phyloP scores from a whole-genome alignment of 1,140 invertebrate genomes.

The Mylabris phalerata region DNA sequence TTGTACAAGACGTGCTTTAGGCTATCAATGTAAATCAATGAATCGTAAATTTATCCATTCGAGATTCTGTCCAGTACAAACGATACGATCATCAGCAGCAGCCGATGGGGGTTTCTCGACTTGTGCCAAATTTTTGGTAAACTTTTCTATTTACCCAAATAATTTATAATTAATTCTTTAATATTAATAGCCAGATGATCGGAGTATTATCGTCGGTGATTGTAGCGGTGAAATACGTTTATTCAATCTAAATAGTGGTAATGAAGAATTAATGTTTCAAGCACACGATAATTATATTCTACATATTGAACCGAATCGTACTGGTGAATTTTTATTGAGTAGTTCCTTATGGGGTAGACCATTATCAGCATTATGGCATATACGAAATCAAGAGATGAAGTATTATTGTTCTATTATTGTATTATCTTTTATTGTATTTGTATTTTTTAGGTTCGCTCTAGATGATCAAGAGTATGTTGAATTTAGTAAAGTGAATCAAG shows the following conservation, averaged over 20 bases:
- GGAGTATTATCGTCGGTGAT: conserved; percentile 78
- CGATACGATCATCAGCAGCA: conserved; percentile 55
- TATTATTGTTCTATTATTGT: conserved; percentile 26
- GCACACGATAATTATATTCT: conserved; percentile 81
- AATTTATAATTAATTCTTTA: conserved; percentile 10
- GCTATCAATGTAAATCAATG: conserved; percentile 52
- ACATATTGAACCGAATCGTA: conserved; percentile 64
- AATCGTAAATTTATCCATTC: conserved; percentile 82
- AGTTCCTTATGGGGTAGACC: conserved; percentile 78
- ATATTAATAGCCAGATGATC: conserved; percentile 61
- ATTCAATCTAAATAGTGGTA: conserved; percentile 74
- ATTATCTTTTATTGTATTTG: neutral
- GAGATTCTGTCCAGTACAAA: conserved; percentile 80
- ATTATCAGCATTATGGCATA: conserved; percentile 78
- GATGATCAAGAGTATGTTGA: conserved; percentile 84
- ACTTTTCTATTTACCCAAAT: neutral
- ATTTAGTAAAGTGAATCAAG: conserved; percentile 81
- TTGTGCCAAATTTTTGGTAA: conserved; percentile 62
- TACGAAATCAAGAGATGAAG: conserved; percentile 69
- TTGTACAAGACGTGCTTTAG: conserved; percentile 48
- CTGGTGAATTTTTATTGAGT: conserved; percentile 74
- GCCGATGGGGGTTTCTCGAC: conserved; percentile 76
- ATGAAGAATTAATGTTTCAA: conserved; percentile 68
- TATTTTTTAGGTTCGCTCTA: conserved; percentile 52
- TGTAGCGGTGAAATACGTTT: conserved; percentile 81